Conservation (phyloP, 2,888 invertebrate genomes). For the Caprella mutica region DNA sequence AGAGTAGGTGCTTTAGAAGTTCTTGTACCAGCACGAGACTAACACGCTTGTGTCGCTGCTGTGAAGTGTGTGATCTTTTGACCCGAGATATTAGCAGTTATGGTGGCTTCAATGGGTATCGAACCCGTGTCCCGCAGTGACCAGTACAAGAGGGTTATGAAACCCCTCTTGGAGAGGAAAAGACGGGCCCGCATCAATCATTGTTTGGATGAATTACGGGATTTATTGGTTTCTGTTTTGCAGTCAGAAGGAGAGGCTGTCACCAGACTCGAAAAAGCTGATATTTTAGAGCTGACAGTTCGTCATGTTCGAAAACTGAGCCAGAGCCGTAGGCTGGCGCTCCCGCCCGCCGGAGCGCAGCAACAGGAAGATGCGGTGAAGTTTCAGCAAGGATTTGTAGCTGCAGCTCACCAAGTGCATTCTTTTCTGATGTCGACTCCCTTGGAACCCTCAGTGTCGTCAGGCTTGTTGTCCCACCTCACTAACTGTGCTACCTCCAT, state of each 20-base stretch:
- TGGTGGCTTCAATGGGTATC: constrained; percentile 29
- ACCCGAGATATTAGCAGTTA: not conserved
- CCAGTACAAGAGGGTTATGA: constrained; percentile 54
- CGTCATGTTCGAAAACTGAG: constrained; percentile 57
- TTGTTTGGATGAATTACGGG: constrained; percentile 77
- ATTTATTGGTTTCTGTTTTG: constrained; percentile 72
- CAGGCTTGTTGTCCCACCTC: constrained; percentile 27
- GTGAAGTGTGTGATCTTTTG: too few relatives aligned
- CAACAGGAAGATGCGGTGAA: constrained; percentile 28
- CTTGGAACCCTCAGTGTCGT: constrained; percentile 28
- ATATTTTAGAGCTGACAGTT: constrained; percentile 73
- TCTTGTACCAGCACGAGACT: too few relatives aligned
- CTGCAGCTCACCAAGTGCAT: constrained; percentile 32
- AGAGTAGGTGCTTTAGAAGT: too few relatives aligned
- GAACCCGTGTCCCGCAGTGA: constrained; percentile 33
- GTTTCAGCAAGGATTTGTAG: constrained; percentile 33
- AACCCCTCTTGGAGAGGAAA: constrained; percentile 79
- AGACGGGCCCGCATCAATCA: constrained; percentile 78
- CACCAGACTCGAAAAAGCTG: constrained; percentile 74
- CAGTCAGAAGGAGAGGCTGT: constrained; percentile 81
- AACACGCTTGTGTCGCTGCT: too few relatives aligned
- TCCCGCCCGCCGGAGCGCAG: constrained; percentile 18
- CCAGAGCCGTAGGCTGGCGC: constrained; percentile 24
- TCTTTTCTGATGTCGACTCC: constrained; percentile 27
- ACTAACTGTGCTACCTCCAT: constrained; percentile 30